Evolutionary conservation across 2,113 vertebrate species (phyloP).

Genomic region (Vulpes ferrilata): DNA sequence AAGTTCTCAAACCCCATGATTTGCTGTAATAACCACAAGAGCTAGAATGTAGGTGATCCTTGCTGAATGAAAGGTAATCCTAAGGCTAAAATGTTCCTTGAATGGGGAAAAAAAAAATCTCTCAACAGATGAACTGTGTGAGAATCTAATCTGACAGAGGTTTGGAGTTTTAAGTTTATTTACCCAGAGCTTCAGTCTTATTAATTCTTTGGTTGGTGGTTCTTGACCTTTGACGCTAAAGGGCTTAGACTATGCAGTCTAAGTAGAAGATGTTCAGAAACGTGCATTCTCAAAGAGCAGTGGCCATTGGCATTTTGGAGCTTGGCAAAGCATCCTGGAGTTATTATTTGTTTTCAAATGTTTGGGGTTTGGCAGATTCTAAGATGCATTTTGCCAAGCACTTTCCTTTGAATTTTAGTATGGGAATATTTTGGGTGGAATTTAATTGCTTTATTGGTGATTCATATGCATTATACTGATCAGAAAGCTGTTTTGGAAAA

Average conservation of each 20-base stretch:
- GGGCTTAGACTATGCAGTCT: conserved; percentile 38
- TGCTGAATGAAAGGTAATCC: conserved; percentile 80
- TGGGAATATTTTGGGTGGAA: conserved; percentile 60
- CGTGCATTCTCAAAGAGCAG: conserved; percentile 16
- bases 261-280: conserved; percentile 40
- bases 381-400: conserved; percentile 63
- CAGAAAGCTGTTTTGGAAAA: conserved; percentile 60
- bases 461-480: conserved; percentile 61
- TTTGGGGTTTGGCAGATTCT: conserved; percentile 68
- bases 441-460: conserved; percentile 69
- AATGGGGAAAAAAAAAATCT: conserved; percentile 30
- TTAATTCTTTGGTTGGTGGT: conserved; percentile 70
- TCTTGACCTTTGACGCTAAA: conserved; percentile 55
- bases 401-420: conserved; percentile 75
- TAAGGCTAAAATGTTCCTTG: conserved; percentile 67
- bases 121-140: conserved; percentile 58
- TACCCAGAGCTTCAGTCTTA: conserved; percentile 56
- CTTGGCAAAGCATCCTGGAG: conserved; percentile 48
- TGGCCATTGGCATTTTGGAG: conserved; percentile 30
- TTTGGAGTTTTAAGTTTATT: conserved; percentile 69
- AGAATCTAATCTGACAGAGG: conserved; percentile 63
- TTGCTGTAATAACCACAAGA: conserved; percentile 72
- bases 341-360: conserved; percentile 69
- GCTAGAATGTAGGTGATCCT: conserved; percentile 76
- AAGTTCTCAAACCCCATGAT: conserved; percentile 71